Percentiles rank a stretch among this genome's conserved stretches.
Evolutionary conservation across 2,888 invertebrate genomes (phyloP).

Genomic region (Junonia oenone): DNA sequence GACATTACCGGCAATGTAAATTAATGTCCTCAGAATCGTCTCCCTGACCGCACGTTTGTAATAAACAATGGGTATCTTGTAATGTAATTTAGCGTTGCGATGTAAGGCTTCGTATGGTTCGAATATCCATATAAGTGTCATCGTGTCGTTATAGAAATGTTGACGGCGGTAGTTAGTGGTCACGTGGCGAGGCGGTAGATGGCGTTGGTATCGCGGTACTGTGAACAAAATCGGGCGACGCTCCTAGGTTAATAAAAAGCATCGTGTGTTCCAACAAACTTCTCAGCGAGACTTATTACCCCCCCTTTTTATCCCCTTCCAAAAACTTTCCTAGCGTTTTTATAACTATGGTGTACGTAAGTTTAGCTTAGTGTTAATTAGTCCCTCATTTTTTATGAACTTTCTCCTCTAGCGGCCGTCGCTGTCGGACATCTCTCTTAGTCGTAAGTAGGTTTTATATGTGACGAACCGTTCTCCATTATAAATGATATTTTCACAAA

Average conservation of each 20-base stretch:
- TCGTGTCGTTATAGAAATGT: constrained; percentile 4
- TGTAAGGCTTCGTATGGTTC: constrained; percentile 10
- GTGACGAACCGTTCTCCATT: constrained; percentile 36
- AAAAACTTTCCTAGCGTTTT: constrained; percentile 30
- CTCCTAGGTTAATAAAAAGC: constrained; percentile 62
- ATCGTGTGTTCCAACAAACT: constrained; percentile 71
- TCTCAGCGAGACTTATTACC: constrained; percentile 61
- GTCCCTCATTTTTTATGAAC: constrained; percentile 38
- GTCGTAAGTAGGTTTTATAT: constrained; percentile 58
- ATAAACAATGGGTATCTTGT: constrained; percentile 17
- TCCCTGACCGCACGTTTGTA: constrained; percentile 42
- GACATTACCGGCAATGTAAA: too few relatives aligned
- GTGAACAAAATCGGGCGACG: constrained; percentile 55
- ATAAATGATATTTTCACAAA: constrained; percentile 40
- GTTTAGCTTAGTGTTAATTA: constrained; percentile 49
- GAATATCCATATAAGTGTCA: constrained; percentile 5
- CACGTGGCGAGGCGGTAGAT: constrained; percentile 10
- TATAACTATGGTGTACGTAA: constrained; percentile 30
- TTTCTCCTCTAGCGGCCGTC: constrained; percentile 37
- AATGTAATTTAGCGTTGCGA: constrained; percentile 12
- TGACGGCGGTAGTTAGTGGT: constrained; percentile 11
- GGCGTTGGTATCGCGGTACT: constrained; percentile 33
- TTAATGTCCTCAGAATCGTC: constrained; percentile 32
- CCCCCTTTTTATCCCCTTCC: constrained; percentile 28
- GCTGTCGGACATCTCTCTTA: constrained; percentile 52